Evolutionary conservation across 2,888 invertebrate species (phyloP).

Genomic region (Plemyria rubiginata): DNA sequence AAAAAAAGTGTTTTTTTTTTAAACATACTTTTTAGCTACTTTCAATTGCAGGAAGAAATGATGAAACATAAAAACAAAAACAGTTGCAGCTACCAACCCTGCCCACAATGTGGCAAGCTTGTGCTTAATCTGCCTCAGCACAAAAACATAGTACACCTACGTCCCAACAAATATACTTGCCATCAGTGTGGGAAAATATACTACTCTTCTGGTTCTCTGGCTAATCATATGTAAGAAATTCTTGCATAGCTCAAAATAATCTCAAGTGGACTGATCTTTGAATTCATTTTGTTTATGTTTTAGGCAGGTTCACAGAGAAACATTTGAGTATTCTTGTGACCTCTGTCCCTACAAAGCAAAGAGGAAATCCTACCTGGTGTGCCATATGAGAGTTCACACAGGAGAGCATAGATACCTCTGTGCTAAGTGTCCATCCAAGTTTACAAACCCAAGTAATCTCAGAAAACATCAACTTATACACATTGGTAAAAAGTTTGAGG

Average conservation of each 20-base stretch:
- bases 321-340: constrained; percentile 41
- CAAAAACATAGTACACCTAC: constrained; percentile 41
- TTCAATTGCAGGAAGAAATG: constrained; percentile 35
- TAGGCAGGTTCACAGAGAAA: constrained; percentile 45
- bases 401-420: constrained; percentile 46
- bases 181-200: constrained; percentile 47
- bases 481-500: constrained; percentile 45
- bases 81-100: constrained; percentile 39
- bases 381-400: constrained; percentile 46
- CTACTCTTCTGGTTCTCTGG: constrained; percentile 40
- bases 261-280: not conserved
- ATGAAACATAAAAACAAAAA: constrained; percentile 38
- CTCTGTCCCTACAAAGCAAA: constrained; percentile 47
- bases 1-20: not conserved
- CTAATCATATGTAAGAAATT: constrained; percentile 42
- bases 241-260: not conserved
- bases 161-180: constrained; percentile 42
- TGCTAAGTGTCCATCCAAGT: constrained; percentile 45
- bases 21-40: not conserved
- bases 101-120: constrained; percentile 45
- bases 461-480: constrained; percentile 46
- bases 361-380: constrained; percentile 45
- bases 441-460: constrained; percentile 44
- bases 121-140: constrained; percentile 42
- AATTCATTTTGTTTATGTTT: constrained; percentile 14